These are phyloP conservation scores for Mesocricetus auratus DNA, from an alignment of 2,113 vertebrate species.

Conservation along the genomic window DNA sequence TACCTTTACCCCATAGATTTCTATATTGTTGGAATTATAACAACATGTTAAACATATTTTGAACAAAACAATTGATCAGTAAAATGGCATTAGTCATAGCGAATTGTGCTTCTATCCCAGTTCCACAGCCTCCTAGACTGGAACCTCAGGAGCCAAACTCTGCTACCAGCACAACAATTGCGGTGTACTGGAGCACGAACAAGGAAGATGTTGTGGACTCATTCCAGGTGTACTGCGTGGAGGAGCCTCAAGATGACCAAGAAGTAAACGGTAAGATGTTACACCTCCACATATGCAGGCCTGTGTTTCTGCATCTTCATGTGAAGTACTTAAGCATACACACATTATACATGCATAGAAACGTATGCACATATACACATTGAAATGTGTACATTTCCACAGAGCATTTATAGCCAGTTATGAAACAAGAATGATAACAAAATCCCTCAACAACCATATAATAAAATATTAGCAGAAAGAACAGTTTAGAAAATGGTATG, in stretches of 20 bases:
- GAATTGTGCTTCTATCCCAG: constrained; percentile 83
- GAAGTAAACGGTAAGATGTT: constrained; percentile 82
- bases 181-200: constrained; percentile 95
- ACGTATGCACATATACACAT: neutral
- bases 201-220: constrained; percentile 94
- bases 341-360: neutral
- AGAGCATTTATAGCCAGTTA: neutral
- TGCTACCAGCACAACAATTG: constrained; percentile 94
- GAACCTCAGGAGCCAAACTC: constrained; percentile 93
- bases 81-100: constrained; percentile 29
- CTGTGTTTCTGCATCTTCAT: neutral
- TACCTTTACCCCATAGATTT: constrained; percentile 18
- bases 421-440: neutral
- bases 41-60: neutral
- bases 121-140: constrained; percentile 93
- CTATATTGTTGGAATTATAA: constrained; percentile 39
- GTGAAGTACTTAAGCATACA: neutral
- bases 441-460: neutral
- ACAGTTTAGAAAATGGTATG: constrained; percentile 30
- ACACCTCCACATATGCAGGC: neutral
- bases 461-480: constrained; percentile 17
- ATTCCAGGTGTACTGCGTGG: constrained; percentile 98
- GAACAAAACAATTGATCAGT: neutral
- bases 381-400: neutral
- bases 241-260: constrained; percentile 92